These are phyloP conservation scores for Dallia pectoralis DNA, from an alignment of 2,797 vertebrate genomes.

Conservation along the genomic window DNA sequence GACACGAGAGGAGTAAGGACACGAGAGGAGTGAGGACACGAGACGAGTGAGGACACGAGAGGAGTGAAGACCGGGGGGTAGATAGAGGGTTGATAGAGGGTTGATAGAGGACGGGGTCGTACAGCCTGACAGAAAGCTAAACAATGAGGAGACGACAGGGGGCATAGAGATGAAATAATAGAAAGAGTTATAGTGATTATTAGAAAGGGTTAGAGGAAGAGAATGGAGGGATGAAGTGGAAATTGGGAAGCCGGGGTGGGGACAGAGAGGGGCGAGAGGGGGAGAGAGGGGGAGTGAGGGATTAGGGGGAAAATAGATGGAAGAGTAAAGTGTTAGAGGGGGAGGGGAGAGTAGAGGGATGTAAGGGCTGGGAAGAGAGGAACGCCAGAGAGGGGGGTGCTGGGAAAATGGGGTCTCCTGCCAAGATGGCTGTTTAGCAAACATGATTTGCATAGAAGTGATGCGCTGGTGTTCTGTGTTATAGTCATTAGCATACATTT, in stretches of 20 bases:
- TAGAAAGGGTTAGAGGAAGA: background rate
- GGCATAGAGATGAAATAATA: background rate
- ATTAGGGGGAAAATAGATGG: background rate
- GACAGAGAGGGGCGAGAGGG: constrained; percentile 30
- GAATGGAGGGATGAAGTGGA: constrained; percentile 20
- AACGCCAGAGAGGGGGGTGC: constrained; percentile 48
- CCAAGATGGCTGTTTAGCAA: constrained; percentile 73
- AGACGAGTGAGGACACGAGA: no score
- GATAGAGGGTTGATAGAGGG: background rate
- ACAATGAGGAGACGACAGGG: background rate
- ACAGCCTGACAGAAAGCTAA: background rate
- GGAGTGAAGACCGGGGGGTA: background rate
- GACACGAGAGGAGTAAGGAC: background rate
- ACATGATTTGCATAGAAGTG: constrained; percentile 76
- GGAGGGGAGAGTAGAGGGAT: constrained; percentile 11
- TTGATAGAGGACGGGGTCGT: background rate
- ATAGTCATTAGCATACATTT: constrained; percentile 76
- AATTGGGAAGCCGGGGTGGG: constrained; percentile 37
- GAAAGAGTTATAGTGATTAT: background rate
- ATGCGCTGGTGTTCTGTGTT: constrained; percentile 71
- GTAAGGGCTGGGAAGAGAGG: constrained; percentile 13
- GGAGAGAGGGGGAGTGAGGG: no score
- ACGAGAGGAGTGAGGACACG: background rate
- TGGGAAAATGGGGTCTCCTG: constrained; percentile 50
- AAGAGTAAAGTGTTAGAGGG: constrained; percentile 34